A percentile compares a stretch with the other conserved stretches of the same genome.
Evolutionary conservation across 53 echinoderm and acorn worm genomes (phyloP).

Genomic region (Paelopatides confundens): DNA sequence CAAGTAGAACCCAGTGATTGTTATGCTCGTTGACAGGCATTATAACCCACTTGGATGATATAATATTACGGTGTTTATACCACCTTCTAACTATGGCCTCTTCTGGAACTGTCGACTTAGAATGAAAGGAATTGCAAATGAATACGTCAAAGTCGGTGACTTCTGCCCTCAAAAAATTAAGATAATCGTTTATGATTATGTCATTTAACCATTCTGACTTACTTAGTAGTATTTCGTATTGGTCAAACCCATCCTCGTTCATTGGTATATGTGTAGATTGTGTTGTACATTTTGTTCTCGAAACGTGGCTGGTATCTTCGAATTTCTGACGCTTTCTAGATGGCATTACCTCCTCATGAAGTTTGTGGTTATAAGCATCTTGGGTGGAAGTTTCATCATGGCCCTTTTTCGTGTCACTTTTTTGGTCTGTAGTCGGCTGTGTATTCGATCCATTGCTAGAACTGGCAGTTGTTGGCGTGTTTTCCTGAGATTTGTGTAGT

Average conservation of each 20-base stretch:
- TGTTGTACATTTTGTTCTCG: too few species aligned
- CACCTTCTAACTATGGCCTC: not conserved
- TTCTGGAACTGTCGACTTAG: not conserved
- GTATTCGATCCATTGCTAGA: too few species aligned
- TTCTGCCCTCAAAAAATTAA: not conserved
- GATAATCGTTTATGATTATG: not conserved
- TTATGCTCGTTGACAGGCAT: not conserved
- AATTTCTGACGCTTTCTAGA: not conserved
- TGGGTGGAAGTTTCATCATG: too few species aligned
- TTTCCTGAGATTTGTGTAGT: too few species aligned
- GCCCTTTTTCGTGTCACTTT: not conserved
- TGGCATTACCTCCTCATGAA: not conserved
- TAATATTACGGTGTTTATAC: not conserved
- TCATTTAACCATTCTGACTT: not conserved
- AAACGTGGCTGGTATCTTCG: not conserved
- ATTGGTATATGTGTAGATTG: too few species aligned
- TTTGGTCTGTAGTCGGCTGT: not conserved
- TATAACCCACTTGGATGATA: not conserved
- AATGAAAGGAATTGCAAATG: constrained; percentile 2
- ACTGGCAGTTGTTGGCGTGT: too few species aligned
- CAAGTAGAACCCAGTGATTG: not conserved
- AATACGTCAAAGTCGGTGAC: not conserved
- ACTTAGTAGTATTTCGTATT: not conserved
- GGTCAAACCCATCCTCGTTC: not conserved
- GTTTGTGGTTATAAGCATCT: not conserved